Evolutionary conservation across 2,888 invertebrate species (phyloP).

Genomic region (Ceriagrion tenellum): DNA sequence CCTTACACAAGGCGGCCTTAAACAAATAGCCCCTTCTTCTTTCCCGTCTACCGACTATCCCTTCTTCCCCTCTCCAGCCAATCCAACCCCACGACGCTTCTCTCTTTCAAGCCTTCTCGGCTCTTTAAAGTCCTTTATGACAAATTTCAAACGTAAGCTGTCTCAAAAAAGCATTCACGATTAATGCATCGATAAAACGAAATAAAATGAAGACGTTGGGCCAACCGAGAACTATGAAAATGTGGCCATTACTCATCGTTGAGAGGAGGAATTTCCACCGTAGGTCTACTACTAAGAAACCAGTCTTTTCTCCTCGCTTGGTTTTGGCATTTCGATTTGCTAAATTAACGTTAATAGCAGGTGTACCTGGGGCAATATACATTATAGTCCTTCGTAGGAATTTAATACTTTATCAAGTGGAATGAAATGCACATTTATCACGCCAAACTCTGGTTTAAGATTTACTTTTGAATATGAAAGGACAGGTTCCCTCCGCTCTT

Average conservation of each 20-base stretch:
- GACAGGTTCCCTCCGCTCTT: not conserved
- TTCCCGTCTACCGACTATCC: not conserved
- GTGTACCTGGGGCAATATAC: not conserved
- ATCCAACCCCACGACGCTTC: not conserved
- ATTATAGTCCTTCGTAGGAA: constrained; percentile 22
- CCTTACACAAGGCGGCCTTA: constrained; percentile 58
- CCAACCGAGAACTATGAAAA: constrained; percentile 28
- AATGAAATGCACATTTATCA: not conserved
- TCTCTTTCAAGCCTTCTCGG: not conserved
- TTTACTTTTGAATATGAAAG: not conserved
- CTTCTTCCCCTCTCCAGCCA: not conserved
- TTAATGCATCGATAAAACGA: constrained; percentile 39
- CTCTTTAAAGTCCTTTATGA: constrained; percentile 28
- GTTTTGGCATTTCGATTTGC: constrained; percentile 26
- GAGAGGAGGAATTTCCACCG: constrained; percentile 16
- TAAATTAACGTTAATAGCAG: constrained; percentile 35
- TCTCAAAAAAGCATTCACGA: constrained; percentile 33
- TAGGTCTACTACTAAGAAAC: not conserved
- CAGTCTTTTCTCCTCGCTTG: constrained; percentile 9
- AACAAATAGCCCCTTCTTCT: constrained; percentile 50
- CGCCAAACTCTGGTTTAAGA: not conserved
- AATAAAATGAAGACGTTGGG: constrained; percentile 32
- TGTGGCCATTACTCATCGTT: not conserved
- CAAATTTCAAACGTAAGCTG: constrained; percentile 25
- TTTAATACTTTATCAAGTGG: constrained; percentile 16